These are phyloP conservation scores for Odontothrips loti DNA, from an alignment of 2,888 invertebrate genomes.

Conservation along the genomic window DNA sequence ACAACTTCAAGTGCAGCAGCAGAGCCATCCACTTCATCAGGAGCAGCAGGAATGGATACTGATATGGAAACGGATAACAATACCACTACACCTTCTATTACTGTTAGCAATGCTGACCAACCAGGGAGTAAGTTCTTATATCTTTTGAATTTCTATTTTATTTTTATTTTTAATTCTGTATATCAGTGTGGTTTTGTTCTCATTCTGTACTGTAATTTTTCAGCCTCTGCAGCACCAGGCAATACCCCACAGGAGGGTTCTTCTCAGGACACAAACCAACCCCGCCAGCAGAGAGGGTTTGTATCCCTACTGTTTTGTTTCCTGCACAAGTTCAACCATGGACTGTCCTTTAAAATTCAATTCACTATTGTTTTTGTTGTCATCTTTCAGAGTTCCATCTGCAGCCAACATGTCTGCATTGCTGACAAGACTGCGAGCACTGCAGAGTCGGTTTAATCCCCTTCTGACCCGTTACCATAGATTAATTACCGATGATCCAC, in stretches of 20 bases:
- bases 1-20: not conserved
- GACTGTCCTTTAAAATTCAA: not conserved
- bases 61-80: not conserved
- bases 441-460: constrained; percentile 61
- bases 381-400: not conserved
- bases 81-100: not conserved
- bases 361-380: not conserved
- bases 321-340: not conserved
- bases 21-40: not conserved
- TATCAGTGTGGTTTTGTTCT: not conserved
- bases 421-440: constrained; percentile 51
- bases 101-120: constrained; percentile 1
- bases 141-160: not conserved
- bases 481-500: constrained; percentile 59
- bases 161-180: not conserved
- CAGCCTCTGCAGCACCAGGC: not conserved
- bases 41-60: not conserved
- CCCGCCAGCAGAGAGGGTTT: not conserved
- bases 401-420: constrained; percentile 55
- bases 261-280: not conserved
- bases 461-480: constrained; percentile 60
- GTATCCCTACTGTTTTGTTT: not conserved
- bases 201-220: not conserved
- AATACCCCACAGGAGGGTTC: not conserved
- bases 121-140: not conserved